These are phyloP conservation scores for Brachirus orientalis DNA, from an alignment of 2,113 vertebrate species.

Conservation along the genomic window DNA sequence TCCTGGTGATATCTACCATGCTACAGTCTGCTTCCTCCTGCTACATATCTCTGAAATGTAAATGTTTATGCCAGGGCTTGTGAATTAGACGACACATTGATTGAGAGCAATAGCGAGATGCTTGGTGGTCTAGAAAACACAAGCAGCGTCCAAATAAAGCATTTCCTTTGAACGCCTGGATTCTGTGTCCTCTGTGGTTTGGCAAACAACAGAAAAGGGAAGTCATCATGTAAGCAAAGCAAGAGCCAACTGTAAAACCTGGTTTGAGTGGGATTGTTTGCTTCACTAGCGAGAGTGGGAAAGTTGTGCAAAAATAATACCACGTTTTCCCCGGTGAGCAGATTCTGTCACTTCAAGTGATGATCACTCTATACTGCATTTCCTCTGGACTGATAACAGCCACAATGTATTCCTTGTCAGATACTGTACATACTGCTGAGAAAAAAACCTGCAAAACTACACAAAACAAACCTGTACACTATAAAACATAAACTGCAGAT, in stretches of 20 bases:
- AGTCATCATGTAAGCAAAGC: conserved; percentile 43
- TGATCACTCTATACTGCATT: conserved; percentile 30
- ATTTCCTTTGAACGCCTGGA: conserved; percentile 27
- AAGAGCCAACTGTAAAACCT: conserved; percentile 18
- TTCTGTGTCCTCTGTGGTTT: conserved; percentile 19
- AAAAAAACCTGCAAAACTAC: neutral
- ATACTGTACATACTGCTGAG: conserved; percentile 18
- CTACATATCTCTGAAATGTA: conserved; percentile 42
- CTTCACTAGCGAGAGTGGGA: conserved; percentile 9
- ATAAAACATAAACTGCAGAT: conserved; percentile 6
- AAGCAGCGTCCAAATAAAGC: conserved; percentile 28
- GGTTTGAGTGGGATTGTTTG: conserved; percentile 16
- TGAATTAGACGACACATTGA: conserved; percentile 22
- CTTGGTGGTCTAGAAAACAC: conserved; percentile 50
- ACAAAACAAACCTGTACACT: conserved; percentile 12
- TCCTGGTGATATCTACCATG: conserved; percentile 29
- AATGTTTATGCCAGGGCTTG: conserved; percentile 40
- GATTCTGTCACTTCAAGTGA: conserved; percentile 12
- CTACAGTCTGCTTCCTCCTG: conserved; percentile 30
- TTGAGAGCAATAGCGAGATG: conserved; percentile 12
- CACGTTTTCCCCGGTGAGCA: conserved; percentile 19
- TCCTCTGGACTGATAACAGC: conserved; percentile 30
- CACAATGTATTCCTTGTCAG: conserved; percentile 49
- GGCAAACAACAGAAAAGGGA: conserved; percentile 35
- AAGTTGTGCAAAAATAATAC: conserved; percentile 47